These are phyloP conservation scores for Mesaphorura yosii DNA, from an alignment of 1,140 invertebrate genomes.

Conservation along the genomic window DNA sequence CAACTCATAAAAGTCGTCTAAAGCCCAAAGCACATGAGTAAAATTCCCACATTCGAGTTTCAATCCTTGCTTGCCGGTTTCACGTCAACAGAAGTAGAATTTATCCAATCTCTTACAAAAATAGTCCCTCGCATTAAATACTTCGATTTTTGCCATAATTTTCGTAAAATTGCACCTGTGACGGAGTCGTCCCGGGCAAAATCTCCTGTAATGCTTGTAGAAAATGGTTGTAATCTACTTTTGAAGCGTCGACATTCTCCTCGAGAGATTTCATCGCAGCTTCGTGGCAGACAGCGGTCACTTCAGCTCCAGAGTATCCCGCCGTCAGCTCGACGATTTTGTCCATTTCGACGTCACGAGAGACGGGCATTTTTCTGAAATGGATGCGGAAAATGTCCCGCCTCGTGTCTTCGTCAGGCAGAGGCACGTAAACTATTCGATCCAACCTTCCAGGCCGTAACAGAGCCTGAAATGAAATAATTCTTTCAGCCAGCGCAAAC, in stretches of 20 bases:
- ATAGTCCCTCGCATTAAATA: too few species aligned
- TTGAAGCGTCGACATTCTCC: neutral
- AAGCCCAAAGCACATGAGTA: too few species aligned
- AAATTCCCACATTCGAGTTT: too few species aligned
- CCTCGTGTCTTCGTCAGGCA: slow-evolving; percentile 63
- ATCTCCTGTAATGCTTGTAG: too few species aligned
- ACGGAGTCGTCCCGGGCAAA: too few species aligned
- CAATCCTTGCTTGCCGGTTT: too few species aligned
- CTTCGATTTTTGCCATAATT: too few species aligned
- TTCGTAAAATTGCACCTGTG: too few species aligned
- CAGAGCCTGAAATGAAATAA: slow-evolving; percentile 50
- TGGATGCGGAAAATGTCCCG: slow-evolving; percentile 59
- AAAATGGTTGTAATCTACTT: neutral
- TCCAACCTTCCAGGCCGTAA: slow-evolving; percentile 78
- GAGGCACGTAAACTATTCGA: slow-evolving; percentile 71
- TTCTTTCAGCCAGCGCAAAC: neutral
- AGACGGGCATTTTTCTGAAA: slow-evolving; percentile 49
- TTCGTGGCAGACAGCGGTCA: slow-evolving; percentile 34
- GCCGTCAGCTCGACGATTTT: slow-evolving; percentile 52
- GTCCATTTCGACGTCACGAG: slow-evolving; percentile 48
- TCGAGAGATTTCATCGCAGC: neutral
- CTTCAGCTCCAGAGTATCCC: slow-evolving; percentile 78
- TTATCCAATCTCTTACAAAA: too few species aligned
- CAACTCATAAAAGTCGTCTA: too few species aligned
- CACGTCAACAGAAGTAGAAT: too few species aligned